A percentile compares a stretch with the other conserved stretches of the same genome.
Evolutionary conservation across 2,888 invertebrate genomes (phyloP).

Genomic region (Eurytoma adleriae): DNA sequence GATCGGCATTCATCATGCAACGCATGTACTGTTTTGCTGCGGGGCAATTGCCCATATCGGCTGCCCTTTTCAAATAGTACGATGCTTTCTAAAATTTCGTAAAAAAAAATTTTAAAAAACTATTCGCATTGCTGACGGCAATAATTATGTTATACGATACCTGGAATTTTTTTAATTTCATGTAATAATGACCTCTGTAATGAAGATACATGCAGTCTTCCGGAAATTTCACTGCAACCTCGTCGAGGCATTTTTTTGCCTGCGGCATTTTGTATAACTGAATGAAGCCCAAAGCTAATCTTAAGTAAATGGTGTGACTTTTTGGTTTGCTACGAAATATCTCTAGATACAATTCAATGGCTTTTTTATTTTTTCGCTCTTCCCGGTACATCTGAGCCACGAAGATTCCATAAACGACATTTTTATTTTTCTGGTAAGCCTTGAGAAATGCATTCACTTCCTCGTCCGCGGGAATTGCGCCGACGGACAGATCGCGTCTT

Average conservation of each 20-base stretch:
- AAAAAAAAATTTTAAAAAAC: neutral
- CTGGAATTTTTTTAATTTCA: conserved; percentile 19
- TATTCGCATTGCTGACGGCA: neutral
- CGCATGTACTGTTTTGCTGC: conserved; percentile 29
- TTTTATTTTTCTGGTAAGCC: conserved; percentile 17
- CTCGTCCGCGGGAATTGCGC: conserved; percentile 2
- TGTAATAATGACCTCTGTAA: conserved; percentile 38
- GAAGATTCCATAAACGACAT: conserved; percentile 28
- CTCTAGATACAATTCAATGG: conserved; percentile 33
- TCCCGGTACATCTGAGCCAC: conserved; percentile 47
- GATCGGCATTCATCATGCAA: conserved; percentile 13
- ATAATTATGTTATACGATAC: neutral
- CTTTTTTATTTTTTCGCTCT: neutral
- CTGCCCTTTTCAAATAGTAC: conserved; percentile 35
- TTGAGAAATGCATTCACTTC: conserved; percentile 14
- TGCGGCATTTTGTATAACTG: neutral
- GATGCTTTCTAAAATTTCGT: conserved; percentile 29
- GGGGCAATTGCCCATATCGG: conserved; percentile 10
- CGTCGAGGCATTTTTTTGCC: conserved; percentile 33
- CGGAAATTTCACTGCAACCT: neutral
- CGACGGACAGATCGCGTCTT: conserved; percentile 23
- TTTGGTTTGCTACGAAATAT: conserved; percentile 9
- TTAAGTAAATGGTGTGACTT: conserved; percentile 22
- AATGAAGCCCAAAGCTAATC: conserved; percentile 41
- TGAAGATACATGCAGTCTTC: conserved; percentile 35